A percentile compares a stretch with the other conserved stretches of the same genome.
phyloP scores from a whole-genome alignment of 1,140 invertebrate genomes.

The Laupala kohalensis region DNA sequence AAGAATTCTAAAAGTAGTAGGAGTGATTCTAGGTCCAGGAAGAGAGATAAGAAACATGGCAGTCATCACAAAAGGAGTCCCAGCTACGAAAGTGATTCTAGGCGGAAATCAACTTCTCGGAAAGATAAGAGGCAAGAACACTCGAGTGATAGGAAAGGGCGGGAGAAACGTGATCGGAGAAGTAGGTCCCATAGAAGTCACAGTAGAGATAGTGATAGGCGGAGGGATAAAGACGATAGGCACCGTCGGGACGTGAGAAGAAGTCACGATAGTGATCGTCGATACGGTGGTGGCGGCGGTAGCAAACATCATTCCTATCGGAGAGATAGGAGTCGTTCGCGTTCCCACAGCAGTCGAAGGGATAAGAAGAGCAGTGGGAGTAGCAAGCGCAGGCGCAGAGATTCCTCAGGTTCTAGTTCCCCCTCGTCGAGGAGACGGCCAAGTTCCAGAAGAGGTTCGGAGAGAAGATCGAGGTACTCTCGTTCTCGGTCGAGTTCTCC shows the following conservation, averaged over 20 bases:
- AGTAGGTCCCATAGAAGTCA: conserved; percentile 4
- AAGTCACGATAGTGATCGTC: conserved; percentile 4
- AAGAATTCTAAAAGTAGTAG: not conserved
- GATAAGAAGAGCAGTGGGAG: not conserved
- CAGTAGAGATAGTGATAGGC: conserved; percentile 1
- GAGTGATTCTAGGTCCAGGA: not conserved
- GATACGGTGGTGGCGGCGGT: not conserved
- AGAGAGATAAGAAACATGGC: not conserved
- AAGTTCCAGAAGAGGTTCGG: not conserved
- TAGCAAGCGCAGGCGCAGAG: not conserved
- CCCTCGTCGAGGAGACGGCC: not conserved
- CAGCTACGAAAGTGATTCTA: conserved; percentile 1
- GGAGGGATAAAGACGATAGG: not conserved
- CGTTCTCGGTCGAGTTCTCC: conserved; percentile 3
- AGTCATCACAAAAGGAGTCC: not conserved
- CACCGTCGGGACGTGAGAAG: not conserved
- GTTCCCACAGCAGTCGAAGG: not conserved
- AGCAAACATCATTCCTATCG: not conserved
- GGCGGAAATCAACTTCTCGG: not conserved
- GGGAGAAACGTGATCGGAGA: not conserved
- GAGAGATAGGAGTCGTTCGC: not conserved
- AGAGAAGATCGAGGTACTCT: not conserved
- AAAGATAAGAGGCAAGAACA: not conserved
- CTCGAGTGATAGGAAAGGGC: not conserved
- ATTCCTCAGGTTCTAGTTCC: conserved; percentile 5